These are phyloP conservation scores for Chelmon rostratus DNA, from an alignment of 2,797 vertebrate species.

Conservation along the genomic window DNA sequence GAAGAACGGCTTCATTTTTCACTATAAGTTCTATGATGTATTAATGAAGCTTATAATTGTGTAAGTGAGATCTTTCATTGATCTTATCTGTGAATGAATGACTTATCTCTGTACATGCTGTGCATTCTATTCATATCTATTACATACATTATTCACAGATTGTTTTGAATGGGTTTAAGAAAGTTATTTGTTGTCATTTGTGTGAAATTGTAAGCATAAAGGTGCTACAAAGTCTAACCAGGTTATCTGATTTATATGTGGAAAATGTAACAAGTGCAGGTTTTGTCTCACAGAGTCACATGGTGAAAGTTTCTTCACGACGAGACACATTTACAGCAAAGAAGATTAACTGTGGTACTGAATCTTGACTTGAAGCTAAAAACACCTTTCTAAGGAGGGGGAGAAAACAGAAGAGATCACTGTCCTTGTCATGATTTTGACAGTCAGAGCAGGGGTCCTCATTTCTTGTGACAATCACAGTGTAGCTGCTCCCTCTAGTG, in stretches of 20 bases:
- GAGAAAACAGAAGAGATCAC: not conserved
- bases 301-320: no score
- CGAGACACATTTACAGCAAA: no score
- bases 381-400: no score
- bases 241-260: not conserved
- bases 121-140: not conserved
- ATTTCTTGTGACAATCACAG: not conserved
- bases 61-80: not conserved
- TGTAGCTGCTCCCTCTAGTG: constrained; percentile 22
- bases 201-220: no score
- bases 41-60: no score
- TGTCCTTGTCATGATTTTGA: not conserved
- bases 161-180: no score
- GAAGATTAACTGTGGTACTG: no score
- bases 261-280: not conserved
- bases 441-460: no score
- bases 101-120: not conserved
- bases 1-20: not conserved
- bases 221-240: no score
- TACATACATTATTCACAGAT: not conserved
- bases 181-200: no score
- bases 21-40: no score
- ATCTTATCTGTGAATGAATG: not conserved
- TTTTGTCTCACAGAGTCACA: not conserved
- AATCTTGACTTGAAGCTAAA: no score